phyloP scores from a whole-genome alignment of 2,888 invertebrate genomes.

The Andrena praecox region DNA sequence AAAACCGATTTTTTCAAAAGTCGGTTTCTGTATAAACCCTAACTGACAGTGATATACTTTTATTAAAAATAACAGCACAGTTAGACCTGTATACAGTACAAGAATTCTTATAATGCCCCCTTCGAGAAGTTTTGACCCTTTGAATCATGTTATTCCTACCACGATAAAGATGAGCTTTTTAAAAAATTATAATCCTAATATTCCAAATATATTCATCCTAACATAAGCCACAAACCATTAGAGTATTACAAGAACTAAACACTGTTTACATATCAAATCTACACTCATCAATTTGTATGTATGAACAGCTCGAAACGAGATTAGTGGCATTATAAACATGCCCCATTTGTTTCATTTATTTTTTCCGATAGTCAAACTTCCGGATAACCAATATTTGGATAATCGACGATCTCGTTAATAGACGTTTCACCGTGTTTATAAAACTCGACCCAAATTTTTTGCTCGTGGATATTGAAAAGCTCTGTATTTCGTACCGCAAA shows the following conservation, averaged over 20 bases:
- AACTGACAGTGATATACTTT: too few relatives aligned
- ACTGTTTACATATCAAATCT: neutral
- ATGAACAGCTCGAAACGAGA: conserved; percentile 16
- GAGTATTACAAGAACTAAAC: neutral
- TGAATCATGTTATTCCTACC: neutral
- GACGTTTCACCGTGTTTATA: neutral
- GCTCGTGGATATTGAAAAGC: neutral
- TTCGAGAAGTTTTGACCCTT: neutral
- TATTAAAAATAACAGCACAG: too few relatives aligned
- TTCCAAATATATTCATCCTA: neutral
- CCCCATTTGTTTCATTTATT: neutral
- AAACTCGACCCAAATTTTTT: neutral
- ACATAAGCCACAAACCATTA: neutral
- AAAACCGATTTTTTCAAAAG: too few relatives aligned
- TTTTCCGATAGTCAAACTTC: neutral
- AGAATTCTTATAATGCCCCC: too few relatives aligned
- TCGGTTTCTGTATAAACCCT: too few relatives aligned
- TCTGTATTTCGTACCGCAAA: too few relatives aligned
- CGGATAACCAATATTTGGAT: conserved; percentile 7
- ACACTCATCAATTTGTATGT: neutral
- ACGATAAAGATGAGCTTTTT: neutral
- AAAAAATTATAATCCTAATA: neutral
- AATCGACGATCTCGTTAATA: neutral
- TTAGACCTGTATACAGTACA: too few relatives aligned
- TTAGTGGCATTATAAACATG: neutral